Evolutionary conservation across 2,113 vertebrate genomes (phyloP), one percentile per base, ranked within the genome.

Genomic region (Nematolebias whitei): DNA sequence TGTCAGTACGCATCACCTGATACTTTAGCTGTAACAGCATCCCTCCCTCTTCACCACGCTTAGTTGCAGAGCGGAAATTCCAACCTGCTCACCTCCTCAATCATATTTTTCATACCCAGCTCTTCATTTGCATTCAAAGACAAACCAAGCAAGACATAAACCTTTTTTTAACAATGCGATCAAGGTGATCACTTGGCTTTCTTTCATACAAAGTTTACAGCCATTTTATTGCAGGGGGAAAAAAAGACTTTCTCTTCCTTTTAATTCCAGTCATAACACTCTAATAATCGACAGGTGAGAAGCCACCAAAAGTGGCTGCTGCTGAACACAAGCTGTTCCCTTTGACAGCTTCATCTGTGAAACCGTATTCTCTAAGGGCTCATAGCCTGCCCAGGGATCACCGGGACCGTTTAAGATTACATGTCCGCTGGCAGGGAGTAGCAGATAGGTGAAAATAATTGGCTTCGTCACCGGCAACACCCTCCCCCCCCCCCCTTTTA

Each of bases 381-480:
- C 76, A 56, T 32, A 73, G 76, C 58, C 84, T 71, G 86, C 75
- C 79, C 86, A 35, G 83, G 83, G 87, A 91, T 90, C 87, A 87
- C 82, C 50, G 71, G 77, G 80, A 87, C 69, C 85, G 41, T 90
- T 87, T 90, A 89, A 82, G 85, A 91, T 87, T 86, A 87, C 87
- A 84, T 80, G 87, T 85, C 83, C 84, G 78, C 82, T 81, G 80
- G 79, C 80, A 80, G 88, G 81, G 81, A 88, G 83, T 65, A 80
- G 77, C 61, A 58, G 82, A 87, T 78, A 85, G 89, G 87, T 87
- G 85, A 83, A 91, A 89, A 90, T 93, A 92, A 92, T 92, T 91
- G 91, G 86, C 88, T 88, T 83, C 57, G 76, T 80, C 79, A 85
- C 79, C 74, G 70, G 45, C 51, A 63, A 16, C 71, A 5, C 70